Evolutionary conservation across 2,113 vertebrate species (phyloP), one percentile per base, ranked within the genome.

Genomic region (Leuciscus idus): DNA sequence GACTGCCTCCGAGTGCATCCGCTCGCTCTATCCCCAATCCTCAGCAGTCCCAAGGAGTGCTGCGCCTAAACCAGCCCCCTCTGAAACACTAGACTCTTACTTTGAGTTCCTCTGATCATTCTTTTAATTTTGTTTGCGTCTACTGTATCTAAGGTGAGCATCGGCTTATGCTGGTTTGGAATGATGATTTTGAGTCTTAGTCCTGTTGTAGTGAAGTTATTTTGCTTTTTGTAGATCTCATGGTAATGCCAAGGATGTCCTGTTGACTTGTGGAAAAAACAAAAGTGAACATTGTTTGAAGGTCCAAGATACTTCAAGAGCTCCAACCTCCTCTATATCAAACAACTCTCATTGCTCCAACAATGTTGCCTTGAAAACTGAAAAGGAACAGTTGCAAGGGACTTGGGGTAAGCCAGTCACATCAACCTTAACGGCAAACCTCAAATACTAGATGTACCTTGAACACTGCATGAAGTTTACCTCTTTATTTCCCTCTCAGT

Each of bases 1-100:
- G 91, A 91, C 87, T 92, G 92, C 86, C 90, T 93, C 90, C 81
- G 90, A 80, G 46, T 89, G 74, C 88, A 90, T 85, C 90, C 86
- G 0, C 85, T 91, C 30, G 8, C 88, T 87, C 90, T 93, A 46
- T 91, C 91, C 85, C 86, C 91, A 84, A 81, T 89, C 86, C 86
- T 91, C 90, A 83, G 85, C 26, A 92, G 89, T 70, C 88, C 88
- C 8, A 87, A 88, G 87, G 89, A 92, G 88, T 89, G 89, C 87
- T 91, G 68, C 10, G 89, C 89, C 89, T 93, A 86, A 93, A 55
- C 33, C 82, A 6, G 87, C 85, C 85, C 84, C 62, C 73, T 7
- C 74, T 84, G 57, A 74, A 75, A 39, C 30, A 2, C 57, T 33
- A 83, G 88, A 90, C 83, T 78, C 81, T 89, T 81, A 70, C 43